Base-by-base conservation (phyloP, 2,113 vertebrate species). In the Trematocara marginatum region DNA sequence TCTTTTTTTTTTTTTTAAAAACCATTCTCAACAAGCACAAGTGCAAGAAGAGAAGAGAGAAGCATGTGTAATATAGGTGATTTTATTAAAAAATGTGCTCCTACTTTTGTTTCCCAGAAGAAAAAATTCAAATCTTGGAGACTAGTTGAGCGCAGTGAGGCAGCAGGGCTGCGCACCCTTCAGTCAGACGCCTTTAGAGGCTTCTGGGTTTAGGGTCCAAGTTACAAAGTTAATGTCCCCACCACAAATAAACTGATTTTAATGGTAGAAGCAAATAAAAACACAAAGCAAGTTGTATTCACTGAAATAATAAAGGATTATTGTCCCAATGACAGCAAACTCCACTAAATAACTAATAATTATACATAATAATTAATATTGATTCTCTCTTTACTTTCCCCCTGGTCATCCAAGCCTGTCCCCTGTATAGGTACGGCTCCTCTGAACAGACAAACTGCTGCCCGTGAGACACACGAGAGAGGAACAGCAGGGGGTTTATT, bases 11-110 rank as follows among this genome's bases (percentile, higher is more conserved):
- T 71, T 69, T 9, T 11, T 23, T 23, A 3, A 3, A 23, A 23
- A 23, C 42, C 97, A 97, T 96, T 97, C 96, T 96, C 97, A 97
- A 98, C 97, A 97, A 98, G 97, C 96, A 97, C 96, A 97, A 97
- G 97, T 96, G 96, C 96, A 87, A 97, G 96, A 96, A 95, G 96
- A 96, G 96, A 95, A 90, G 95, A 95, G 96, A 96, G 56, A 74
- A 81, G 83, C 52, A 59, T 79, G 52, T 49, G 16, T 20, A 79
- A 76, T 69, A 80, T 66, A 82, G 76, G 15, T 92, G 49, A 49
- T 59, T 54, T 31, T 29, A 29, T 29, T 6, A 31, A 31, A 31
- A 31, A 31, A 31, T 59, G 11, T 6, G 4, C 38, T 49, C 40
- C 51, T 78, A 74, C 64, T 83, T 83, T 59, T 79, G 47, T 78